Evolutionary conservation across 2,797 vertebrate genomes (phyloP).

Genomic region (Schizopygopsis malacanthus): DNA sequence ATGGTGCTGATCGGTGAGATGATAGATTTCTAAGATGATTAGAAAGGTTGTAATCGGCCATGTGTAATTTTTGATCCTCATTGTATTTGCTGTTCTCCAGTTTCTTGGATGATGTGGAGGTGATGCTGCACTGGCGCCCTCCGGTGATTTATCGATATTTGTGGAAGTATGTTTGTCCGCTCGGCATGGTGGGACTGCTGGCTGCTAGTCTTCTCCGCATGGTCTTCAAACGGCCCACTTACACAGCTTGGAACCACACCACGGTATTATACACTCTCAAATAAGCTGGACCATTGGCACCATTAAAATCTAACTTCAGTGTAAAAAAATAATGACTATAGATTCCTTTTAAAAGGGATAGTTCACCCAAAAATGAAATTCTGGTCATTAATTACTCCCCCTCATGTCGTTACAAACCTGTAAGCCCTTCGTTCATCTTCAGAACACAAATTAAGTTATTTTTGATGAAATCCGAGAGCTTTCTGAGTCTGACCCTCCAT

Average conservation of each 20-base stretch:
- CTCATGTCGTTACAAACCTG: too few relatives aligned
- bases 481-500: too few relatives aligned
- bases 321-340: not conserved
- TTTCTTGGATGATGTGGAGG: constrained; percentile 82
- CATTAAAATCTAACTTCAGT: not conserved
- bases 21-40: not conserved
- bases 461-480: too few relatives aligned
- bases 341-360: too few relatives aligned
- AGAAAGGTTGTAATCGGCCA: too few relatives aligned
- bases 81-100: constrained; percentile 66
- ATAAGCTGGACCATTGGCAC: not conserved
- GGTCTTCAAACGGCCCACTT: constrained; percentile 76
- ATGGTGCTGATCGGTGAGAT: constrained; percentile 83
- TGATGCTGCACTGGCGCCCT: constrained; percentile 80
- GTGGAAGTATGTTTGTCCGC: constrained; percentile 82
- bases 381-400: too few relatives aligned
- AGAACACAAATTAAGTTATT: too few relatives aligned
- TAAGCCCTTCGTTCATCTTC: too few relatives aligned
- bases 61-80: not conserved
- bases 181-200: constrained; percentile 79
- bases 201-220: constrained; percentile 75
- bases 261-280: constrained; percentile 72
- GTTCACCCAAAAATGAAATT: too few relatives aligned
- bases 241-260: constrained; percentile 82
- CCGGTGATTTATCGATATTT: constrained; percentile 82